Base-by-base conservation (phyloP, 2,113 vertebrate species). In the Marmota flaviventris region DNA sequence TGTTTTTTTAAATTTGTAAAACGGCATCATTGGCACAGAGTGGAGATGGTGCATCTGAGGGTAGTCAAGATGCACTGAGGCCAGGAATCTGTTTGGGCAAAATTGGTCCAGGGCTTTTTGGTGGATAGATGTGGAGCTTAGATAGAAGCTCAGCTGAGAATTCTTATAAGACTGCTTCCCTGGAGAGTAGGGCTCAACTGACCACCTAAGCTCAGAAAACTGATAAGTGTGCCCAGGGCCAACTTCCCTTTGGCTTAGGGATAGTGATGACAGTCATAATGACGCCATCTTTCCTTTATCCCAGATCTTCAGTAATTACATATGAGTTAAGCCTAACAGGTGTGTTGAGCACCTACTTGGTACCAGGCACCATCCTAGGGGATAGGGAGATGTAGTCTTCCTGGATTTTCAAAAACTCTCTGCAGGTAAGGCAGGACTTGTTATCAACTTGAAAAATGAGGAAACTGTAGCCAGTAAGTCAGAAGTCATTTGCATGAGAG, bases 401-500 rank as follows among this genome's bases (percentile, higher is more conserved):
- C 91, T 58, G 65, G 73, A 18, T 79, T 92, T 84, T 91, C 70
- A 87, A 51, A 96, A 84, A 42, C 73, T 18, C n/a, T 78, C 22
- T 78, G 53, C 69, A 91, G 37, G 51, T 76, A 67, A 87, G 89
- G 42, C 65, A 93, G 34, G 42, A 37, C 70, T 93, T 89, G 67
- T 79, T 90, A 2, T 79, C 63, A 34, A 63, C 69, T 89, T 92
- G 39, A 78, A 93, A 96, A 91, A 76, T 78, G 34, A 89, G 70
- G 86, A 86, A 92, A 81, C 32, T 63, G 39, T 75, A 97, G 86
- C 42, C 89, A 95, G 45, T 76, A 94, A 91, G 63, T 88, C 93
- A 69, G 89, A 97, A 94, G 83, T 94, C 69, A 78, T 91, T 96
- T 92, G 79, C 79, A 89, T 96, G 96, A 95, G 88, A 85, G 91